Evolutionary conservation across 2,797 vertebrate genomes (phyloP).

Genomic region (Esox lucius): DNA sequence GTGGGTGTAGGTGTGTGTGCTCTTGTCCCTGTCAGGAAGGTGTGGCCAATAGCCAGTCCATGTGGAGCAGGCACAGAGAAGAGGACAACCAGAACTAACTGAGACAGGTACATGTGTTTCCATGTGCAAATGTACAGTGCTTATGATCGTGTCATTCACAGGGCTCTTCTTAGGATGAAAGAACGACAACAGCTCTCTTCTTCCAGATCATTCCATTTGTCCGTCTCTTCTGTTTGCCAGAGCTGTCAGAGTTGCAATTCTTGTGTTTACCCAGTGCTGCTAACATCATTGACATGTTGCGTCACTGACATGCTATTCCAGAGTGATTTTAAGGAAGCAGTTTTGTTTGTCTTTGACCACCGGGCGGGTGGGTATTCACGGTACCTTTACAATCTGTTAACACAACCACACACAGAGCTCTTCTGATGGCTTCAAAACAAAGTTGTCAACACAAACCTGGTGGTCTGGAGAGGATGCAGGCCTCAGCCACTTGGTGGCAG

Average conservation of each 20-base stretch:
- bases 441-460: neutral
- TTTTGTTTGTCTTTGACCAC: constrained; percentile 21
- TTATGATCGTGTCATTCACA: neutral
- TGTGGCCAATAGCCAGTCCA: constrained; percentile 19
- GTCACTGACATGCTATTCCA: constrained; percentile 12
- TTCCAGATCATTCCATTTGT: constrained; percentile 15
- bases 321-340: constrained; percentile 17
- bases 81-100: constrained; percentile 13
- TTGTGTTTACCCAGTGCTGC: constrained; percentile 20
- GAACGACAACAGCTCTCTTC: neutral
- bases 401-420: constrained; percentile 14
- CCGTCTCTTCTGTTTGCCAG: constrained; percentile 12
- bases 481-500: constrained; percentile 56
- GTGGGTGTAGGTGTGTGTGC: constrained; percentile 14
- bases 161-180: neutral
- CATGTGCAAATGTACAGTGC: neutral
- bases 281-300: neutral
- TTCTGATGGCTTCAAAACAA: neutral
- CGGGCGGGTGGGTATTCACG: neutral
- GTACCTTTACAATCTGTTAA: constrained; percentile 30
- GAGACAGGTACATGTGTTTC: constrained; percentile 46
- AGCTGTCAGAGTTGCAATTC: constrained; percentile 15
- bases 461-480: constrained; percentile 18
- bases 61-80: constrained; percentile 24
- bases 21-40: constrained; percentile 46